Base-by-base conservation (phyloP, 2,113 vertebrate genomes). In the Daubentonia madagascariensis region DNA sequence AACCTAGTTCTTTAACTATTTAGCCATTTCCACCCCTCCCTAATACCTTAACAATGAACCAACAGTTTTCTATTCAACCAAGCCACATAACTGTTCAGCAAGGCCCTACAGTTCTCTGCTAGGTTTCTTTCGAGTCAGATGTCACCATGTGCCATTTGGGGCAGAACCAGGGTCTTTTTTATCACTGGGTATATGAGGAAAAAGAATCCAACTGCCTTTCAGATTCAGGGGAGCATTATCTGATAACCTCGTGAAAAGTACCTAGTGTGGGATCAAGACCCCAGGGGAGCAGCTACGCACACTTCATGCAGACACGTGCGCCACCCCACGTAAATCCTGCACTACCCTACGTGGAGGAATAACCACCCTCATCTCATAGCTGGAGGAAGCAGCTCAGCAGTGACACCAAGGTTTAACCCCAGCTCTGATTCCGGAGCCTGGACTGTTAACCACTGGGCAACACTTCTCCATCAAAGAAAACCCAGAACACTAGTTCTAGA, bases 271-370 rank as follows among this genome's bases (percentile, higher is more conserved):
- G 13, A 65, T 65, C 9, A 32, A 65, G 12, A 65, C 13, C 63
- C 12, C 12, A 35, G 30, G 30, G 30, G 12, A 65, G 30, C 5
- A 52, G 9, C 50, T 2, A 48, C 3, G 35, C 37, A 43, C 28
- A n/a, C 61, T 13, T 65, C 20, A 12, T 5, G 8, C 5, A 22
- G 25, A 50, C 70, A 18, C 0, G 1, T 13, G 9, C 7, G 3
- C 8, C 16, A 20, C 11, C 70, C 35, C 40, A 16, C 11, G 48
- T 22, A 50, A 32, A 76, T 2, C 22, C 4, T 32, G 18, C 1
- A 43, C 12, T 7, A 7, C 86, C 12, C 25, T 28, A 11, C 6
- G 11, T 16, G 3, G 11, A 37, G 61, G 3, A 48, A 16, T 17
- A 28, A 37, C 5, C 4, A 23, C 1, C 72, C 48, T 78, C 50